phyloP scores from a whole-genome alignment of 2,888 invertebrate species.

The Arge pagana region DNA sequence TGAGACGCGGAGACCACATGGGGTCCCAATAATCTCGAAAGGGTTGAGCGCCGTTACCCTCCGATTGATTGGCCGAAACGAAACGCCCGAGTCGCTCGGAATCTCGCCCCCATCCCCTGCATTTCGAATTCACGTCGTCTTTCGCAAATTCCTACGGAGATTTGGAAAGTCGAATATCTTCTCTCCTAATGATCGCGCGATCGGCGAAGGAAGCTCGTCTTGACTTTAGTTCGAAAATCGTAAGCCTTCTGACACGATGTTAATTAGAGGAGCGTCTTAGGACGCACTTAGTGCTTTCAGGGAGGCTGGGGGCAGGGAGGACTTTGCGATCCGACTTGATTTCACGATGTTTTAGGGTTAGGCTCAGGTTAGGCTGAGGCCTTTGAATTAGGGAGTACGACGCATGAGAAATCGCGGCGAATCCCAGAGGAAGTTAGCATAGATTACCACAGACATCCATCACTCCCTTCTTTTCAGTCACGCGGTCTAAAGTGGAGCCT shows the following conservation, averaged over 20 bases:
- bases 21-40: conserved; percentile 51
- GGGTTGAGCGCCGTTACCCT: too few relatives aligned
- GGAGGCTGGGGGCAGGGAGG: conserved; percentile 46
- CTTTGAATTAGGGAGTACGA: conserved; percentile 43
- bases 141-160: conserved; percentile 7
- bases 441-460: conserved; percentile 57
- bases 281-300: conserved; percentile 30
- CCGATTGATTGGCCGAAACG: too few relatives aligned
- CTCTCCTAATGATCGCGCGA: conserved; percentile 43
- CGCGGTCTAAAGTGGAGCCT: conserved; percentile 11
- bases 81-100: too few relatives aligned
- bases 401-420: conserved; percentile 40
- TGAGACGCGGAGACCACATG: conserved; percentile 53
- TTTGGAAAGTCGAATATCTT: conserved; percentile 4
- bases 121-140: neutral
- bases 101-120: neutral
- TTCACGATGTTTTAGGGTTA: conserved; percentile 16
- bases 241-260: conserved; percentile 56
- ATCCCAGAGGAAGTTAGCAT: conserved; percentile 55
- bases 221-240: conserved; percentile 36
- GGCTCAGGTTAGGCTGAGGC: conserved; percentile 18
- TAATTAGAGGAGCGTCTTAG: conserved; percentile 54
- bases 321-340: conserved; percentile 8
- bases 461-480: conserved; percentile 49
- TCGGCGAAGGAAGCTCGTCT: too few relatives aligned